These are phyloP conservation scores for Sarcophaga peregrina DNA, from an alignment of 1,140 invertebrate genomes.

Conservation along the genomic window DNA sequence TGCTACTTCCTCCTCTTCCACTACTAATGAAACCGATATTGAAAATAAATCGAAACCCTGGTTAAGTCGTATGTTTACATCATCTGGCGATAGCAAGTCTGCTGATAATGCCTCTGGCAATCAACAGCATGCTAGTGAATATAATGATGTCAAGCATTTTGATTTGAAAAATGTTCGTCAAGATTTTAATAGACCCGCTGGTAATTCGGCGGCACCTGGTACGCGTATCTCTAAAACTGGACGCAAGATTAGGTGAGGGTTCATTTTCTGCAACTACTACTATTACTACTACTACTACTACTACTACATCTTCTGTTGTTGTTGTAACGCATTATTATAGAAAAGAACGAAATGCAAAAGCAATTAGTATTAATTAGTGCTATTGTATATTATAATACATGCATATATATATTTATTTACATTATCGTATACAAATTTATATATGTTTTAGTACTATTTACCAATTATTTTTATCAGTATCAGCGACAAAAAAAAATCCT, in stretches of 20 bases:
- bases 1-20: constrained; percentile 61
- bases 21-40: constrained; percentile 59
- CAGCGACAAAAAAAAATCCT: not conserved
- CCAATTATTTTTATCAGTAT: not conserved
- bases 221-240: constrained; percentile 60
- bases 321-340: not conserved
- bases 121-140: constrained; percentile 47
- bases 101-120: constrained; percentile 40
- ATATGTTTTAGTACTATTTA: not conserved
- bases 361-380: not conserved
- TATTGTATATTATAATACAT: not conserved
- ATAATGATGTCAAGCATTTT: constrained; percentile 64
- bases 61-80: constrained; percentile 64
- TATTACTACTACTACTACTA: constrained; percentile 32
- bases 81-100: constrained; percentile 49
- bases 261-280: constrained; percentile 33
- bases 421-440: constrained; percentile 13
- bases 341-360: not conserved
- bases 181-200: constrained; percentile 66
- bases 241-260: constrained; percentile 67
- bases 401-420: not conserved
- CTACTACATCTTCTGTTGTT: not conserved
- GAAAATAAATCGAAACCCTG: constrained; percentile 62
- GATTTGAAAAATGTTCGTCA: constrained; percentile 62
- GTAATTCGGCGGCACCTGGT: constrained; percentile 56